Conservation (phyloP, 2,113 vertebrate species). For the Anguilla rostrata region DNA sequence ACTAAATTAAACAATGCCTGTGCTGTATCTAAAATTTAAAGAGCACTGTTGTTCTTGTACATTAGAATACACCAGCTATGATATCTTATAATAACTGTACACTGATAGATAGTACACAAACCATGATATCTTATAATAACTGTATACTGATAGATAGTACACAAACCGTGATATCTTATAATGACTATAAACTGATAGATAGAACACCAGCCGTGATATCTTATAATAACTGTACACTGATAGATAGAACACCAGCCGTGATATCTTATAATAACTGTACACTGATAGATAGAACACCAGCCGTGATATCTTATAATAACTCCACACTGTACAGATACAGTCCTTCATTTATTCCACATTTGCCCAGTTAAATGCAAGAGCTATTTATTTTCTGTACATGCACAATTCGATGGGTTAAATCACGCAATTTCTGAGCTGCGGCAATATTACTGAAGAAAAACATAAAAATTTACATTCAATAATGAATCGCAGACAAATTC, state of each 20-base stretch:
- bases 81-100: neutral
- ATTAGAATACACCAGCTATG: neutral
- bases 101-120: neutral
- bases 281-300: too few species aligned
- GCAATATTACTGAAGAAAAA: neutral
- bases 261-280: neutral
- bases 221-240: neutral
- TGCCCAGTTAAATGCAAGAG: neutral
- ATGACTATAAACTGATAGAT: neutral
- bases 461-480: slow-evolving; percentile 19
- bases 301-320: too few species aligned
- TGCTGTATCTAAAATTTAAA: neutral
- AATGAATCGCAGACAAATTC: slow-evolving; percentile 46
- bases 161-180: neutral
- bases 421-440: too few species aligned
- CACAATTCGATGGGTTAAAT: neutral
- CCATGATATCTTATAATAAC: neutral
- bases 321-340: neutral
- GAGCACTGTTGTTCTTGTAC: neutral
- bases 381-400: neutral
- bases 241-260: neutral
- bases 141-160: neutral
- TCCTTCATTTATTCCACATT: neutral
- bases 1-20: neutral
- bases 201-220: neutral